phyloP scores from a whole-genome alignment of 2,113 vertebrate species.

The Pogona vitticeps region DNA sequence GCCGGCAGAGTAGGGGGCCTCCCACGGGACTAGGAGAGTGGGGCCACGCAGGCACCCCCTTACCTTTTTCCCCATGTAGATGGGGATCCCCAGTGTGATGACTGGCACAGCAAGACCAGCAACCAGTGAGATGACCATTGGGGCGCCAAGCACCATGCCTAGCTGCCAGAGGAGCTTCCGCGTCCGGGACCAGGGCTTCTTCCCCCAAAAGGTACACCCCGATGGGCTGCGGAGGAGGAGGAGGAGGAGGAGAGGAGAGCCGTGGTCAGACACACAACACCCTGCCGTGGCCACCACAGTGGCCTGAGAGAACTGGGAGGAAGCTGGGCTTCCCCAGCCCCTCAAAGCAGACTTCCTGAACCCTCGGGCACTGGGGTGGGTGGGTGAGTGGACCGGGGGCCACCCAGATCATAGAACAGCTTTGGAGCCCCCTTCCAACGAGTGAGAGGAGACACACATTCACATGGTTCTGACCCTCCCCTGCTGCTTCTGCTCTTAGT shows the following conservation, averaged over 20 bases:
- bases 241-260: neutral
- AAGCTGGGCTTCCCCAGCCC: no score
- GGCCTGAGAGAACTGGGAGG: no score
- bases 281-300: no score
- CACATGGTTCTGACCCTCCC: no score
- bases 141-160: slow-evolving; percentile 88
- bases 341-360: no score
- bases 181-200: slow-evolving; percentile 88
- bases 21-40: neutral
- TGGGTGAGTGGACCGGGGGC: no score
- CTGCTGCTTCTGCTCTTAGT: no score
- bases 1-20: neutral
- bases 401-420: no score
- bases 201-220: slow-evolving; percentile 91
- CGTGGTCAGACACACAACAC: no score
- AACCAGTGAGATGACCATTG: slow-evolving; percentile 86
- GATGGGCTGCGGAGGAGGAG: slow-evolving; percentile 76
- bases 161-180: slow-evolving; percentile 88
- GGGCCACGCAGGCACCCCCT: neutral
- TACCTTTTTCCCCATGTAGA: slow-evolving; percentile 90
- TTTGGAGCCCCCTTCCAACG: no score
- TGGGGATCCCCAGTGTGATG: slow-evolving; percentile 87
- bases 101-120: slow-evolving; percentile 87
- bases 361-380: no score
- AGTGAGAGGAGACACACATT: no score